Evolutionary conservation across 2,797 vertebrate genomes (phyloP).

Genomic region (Moxostoma hubbsi): DNA sequence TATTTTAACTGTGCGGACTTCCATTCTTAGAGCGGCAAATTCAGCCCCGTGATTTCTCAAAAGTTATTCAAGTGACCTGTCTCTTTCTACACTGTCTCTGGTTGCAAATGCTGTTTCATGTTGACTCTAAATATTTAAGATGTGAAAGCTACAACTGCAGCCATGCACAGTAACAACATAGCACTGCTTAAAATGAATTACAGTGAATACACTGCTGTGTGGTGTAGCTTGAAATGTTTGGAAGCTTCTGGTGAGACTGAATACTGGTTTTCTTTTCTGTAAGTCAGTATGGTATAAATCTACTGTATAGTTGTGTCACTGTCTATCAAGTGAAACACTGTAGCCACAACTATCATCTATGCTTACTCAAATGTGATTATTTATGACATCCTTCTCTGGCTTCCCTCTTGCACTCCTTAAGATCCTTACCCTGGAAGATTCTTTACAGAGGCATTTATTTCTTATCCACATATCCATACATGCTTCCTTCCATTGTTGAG

Average conservation of each 20-base stretch:
- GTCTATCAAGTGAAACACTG: constrained; percentile 57
- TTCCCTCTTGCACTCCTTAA: constrained; percentile 35
- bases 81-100: too few relatives aligned
- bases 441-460: constrained; percentile 41
- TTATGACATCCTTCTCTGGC: constrained; percentile 55
- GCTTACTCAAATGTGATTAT: constrained; percentile 66
- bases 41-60: too few relatives aligned
- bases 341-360: constrained; percentile 58
- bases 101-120: background rate
- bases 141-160: background rate
- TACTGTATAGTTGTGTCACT: constrained; percentile 28
- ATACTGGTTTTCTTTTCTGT: constrained; percentile 41
- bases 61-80: too few relatives aligned
- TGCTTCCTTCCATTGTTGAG: constrained; percentile 33
- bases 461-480: constrained; percentile 30
- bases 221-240: background rate
- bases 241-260: constrained; percentile 19
- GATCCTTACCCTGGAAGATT: constrained; percentile 46
- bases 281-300: constrained; percentile 61
- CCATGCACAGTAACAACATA: background rate
- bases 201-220: constrained; percentile 1
- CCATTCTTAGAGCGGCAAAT: too few relatives aligned
- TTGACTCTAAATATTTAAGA: constrained; percentile 18
- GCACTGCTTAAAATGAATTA: background rate
- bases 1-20: too few relatives aligned